Evolutionary conservation across 2,888 invertebrate species (phyloP), one percentile per base, ranked within the genome.

Genomic region (Fabriciana adippe): DNA sequence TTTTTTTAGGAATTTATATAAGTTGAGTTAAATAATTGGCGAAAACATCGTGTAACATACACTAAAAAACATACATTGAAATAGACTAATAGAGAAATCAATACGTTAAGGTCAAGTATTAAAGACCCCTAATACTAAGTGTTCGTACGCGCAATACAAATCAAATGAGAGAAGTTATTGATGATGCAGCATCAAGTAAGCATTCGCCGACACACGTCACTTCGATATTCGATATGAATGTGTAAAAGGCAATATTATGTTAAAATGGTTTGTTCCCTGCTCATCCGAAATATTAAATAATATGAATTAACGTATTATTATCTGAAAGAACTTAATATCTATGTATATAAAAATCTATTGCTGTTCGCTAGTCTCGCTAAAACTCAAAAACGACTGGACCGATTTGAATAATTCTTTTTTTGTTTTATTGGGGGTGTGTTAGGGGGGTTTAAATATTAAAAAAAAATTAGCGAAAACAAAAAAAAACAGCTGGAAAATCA

Each of bases 121-220:
- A 41, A 21, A 61, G 35, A 61, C 15, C 6, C 35, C 51, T 21
- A 53, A 55, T 45, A 45, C 55, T 13, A 54, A 55, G 47, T 31
- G 64, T 21, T 55, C 16, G 14, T 41, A 47, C 55, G 55, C 18
- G 51, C 50, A 57, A 59, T 62, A 70, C 61, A 64, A 64, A 69
- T 64, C 55, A 59, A 66, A 55, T 55, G 59, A 61, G 67, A 57
- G 56, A n/a, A 60, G 62, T 62, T 70, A 70, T 70, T 65, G 68
- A 68, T 70, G 67, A 65, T 68, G 60, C 51, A 63, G 61, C 47
- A 56, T 47, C 68, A 50, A 67, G 65, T 70, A 65, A 57, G 66
- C 59, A 50, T 41, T 64, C 64, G 53, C 64, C 60, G 53, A 47
- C 64, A 59, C 67, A 67, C 64, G 61, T 65, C 70, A 67, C 55